Evolutionary conservation across 2,797 vertebrate genomes (phyloP).

Genomic region (Garrulus glandarius): DNA sequence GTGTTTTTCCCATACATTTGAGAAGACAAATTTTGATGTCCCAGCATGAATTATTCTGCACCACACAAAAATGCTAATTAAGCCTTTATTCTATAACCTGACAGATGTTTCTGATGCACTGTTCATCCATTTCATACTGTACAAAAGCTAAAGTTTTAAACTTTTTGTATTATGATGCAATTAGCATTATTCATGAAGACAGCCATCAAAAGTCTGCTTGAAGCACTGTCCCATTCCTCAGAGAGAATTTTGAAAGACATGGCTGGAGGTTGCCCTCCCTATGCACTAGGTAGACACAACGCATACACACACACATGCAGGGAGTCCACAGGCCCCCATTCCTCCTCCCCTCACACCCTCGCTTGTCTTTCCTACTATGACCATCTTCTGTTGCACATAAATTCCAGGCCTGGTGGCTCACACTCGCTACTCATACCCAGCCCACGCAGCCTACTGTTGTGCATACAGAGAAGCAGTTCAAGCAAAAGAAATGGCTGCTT

Average conservation of each 20-base stretch:
- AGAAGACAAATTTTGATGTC: conserved; percentile 45
- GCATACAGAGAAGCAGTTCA: not conserved
- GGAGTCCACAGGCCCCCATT: not conserved
- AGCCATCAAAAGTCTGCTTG: conserved; percentile 36
- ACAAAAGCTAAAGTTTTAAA: conserved; percentile 62
- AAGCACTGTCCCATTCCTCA: not conserved
- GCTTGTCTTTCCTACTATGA: not conserved
- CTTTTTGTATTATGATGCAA: conserved; percentile 6
- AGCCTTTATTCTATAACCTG: conserved; percentile 64
- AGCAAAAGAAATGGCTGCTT: not conserved
- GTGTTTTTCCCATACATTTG: conserved; percentile 20
- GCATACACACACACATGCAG: rapidly evolving
- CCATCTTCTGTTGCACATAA: not conserved
- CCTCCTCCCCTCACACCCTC: not conserved
- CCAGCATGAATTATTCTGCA: conserved; percentile 63
- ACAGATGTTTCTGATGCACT: conserved; percentile 65
- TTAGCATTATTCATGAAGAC: conserved; percentile 63
- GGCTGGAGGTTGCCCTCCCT: not conserved
- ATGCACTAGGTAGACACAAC: not conserved
- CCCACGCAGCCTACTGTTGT: not conserved
- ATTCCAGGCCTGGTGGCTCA: not conserved
- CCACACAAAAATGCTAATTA: conserved; percentile 64
- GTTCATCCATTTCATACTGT: conserved; percentile 44
- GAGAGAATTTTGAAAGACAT: not conserved
- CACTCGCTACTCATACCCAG: not conserved